Evolutionary conservation across 2,888 invertebrate genomes (phyloP).

Genomic region (Autographa gamma): DNA sequence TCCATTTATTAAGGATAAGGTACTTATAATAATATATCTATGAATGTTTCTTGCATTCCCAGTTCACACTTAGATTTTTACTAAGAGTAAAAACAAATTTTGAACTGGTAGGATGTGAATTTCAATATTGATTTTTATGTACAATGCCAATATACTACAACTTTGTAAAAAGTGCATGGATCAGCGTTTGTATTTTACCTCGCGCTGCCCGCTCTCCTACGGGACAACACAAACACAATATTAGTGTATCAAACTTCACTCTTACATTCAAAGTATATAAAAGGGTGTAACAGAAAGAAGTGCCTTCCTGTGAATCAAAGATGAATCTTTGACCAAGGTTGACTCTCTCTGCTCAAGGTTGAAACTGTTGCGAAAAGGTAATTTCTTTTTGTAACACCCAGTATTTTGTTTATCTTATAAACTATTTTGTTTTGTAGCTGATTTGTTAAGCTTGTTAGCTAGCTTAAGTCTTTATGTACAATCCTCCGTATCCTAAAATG

Average conservation of each 20-base stretch:
- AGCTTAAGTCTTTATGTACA: neutral
- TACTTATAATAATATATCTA: neutral
- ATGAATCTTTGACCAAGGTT: neutral
- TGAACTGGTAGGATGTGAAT: too few relatives aligned
- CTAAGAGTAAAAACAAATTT: too few relatives aligned
- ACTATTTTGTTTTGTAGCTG: neutral
- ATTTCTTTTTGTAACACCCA: neutral
- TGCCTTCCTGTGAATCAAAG: neutral
- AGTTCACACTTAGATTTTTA: neutral
- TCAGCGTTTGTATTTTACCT: slow-evolving; percentile 89
- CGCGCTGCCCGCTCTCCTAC: slow-evolving; percentile 92
- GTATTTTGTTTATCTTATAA: neutral
- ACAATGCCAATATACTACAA: slow-evolving; percentile 76
- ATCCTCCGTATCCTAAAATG: neutral
- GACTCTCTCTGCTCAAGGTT: too few relatives aligned
- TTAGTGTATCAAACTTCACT: slow-evolving; percentile 60
- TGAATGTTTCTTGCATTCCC: neutral
- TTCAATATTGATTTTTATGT: slow-evolving; percentile 3
- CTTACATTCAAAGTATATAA: slow-evolving; percentile 20
- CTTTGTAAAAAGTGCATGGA: slow-evolving; percentile 78
- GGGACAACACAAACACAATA: slow-evolving; percentile 86
- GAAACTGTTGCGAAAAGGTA: neutral
- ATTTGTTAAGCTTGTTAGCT: neutral
- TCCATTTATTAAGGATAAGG: too few relatives aligned
- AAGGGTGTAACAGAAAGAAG: neutral